These are phyloP conservation scores for Sinopyrophorus schimmeli DNA, from an alignment of 2,888 invertebrate species.

Conservation along the genomic window DNA sequence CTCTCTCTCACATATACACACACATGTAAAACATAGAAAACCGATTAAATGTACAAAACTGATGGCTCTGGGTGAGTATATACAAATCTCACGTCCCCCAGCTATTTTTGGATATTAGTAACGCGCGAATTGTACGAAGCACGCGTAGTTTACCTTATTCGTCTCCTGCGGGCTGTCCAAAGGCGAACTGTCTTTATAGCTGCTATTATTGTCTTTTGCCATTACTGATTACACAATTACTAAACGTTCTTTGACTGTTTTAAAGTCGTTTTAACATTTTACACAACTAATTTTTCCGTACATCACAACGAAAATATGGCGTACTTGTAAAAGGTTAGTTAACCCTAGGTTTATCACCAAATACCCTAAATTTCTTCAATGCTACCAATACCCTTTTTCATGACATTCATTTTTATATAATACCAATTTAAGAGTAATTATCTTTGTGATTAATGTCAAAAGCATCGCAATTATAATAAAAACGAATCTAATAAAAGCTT, in stretches of 20 bases:
- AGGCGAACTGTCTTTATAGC: conserved; percentile 40
- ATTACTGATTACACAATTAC: conserved; percentile 45
- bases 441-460: conserved; percentile 1
- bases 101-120: conserved; percentile 50
- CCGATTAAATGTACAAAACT: background rate
- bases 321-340: conserved; percentile 42
- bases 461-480: conserved; percentile 1
- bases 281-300: conserved; percentile 52
- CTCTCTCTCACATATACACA: too few species aligned
- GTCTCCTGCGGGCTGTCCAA: conserved; percentile 42
- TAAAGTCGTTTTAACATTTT: conserved; percentile 51
- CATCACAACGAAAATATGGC: conserved; percentile 56
- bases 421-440: too few species aligned
- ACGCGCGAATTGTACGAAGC: conserved; percentile 49
- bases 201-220: conserved; percentile 49
- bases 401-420: too few species aligned
- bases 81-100: too few species aligned
- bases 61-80: too few species aligned
- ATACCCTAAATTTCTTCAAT: too few species aligned
- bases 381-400: too few species aligned
- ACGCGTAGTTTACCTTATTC: conserved; percentile 49
- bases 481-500: too few species aligned
- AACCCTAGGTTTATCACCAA: conserved; percentile 36
- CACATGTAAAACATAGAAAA: background rate
- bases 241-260: conserved; percentile 42